Conservation (phyloP, 2,113 vertebrate genomes). For the Oceanodroma tethys region DNA sequence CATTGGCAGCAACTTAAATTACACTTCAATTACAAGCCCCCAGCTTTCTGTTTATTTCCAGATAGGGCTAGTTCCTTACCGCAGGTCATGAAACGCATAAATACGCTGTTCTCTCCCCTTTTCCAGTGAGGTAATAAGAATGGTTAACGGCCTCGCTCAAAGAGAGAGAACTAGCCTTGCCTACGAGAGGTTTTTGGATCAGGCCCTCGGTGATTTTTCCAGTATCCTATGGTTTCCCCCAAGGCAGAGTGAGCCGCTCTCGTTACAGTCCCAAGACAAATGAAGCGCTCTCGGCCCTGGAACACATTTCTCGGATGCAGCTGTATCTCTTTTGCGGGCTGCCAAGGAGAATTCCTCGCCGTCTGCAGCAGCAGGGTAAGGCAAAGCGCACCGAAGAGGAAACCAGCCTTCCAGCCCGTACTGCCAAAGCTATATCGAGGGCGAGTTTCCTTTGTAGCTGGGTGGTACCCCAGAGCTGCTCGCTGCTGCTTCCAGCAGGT, state of each 20-base stretch:
- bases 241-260: neutral
- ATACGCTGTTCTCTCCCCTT: neutral
- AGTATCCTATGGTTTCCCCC: neutral
- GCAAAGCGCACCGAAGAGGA: neutral
- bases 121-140: neutral
- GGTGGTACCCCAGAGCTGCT: neutral
- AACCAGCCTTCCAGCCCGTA: neutral
- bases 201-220: neutral
- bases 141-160: neutral
- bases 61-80: neutral
- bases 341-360: slow-evolving; percentile 24
- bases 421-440: neutral
- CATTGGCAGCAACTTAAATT: neutral
- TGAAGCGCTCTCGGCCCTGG: neutral
- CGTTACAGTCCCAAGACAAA: neutral
- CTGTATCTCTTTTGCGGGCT: neutral
- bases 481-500: neutral
- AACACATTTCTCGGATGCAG: neutral
- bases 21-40: neutral
- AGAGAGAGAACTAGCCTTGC: neutral
- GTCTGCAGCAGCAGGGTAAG: neutral
- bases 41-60: neutral
- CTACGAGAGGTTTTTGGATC: neutral
- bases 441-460: neutral
- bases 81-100: neutral